These are phyloP conservation scores for Parapsyche elsis DNA, from an alignment of 1,140 invertebrate genomes.

Conservation along the genomic window DNA sequence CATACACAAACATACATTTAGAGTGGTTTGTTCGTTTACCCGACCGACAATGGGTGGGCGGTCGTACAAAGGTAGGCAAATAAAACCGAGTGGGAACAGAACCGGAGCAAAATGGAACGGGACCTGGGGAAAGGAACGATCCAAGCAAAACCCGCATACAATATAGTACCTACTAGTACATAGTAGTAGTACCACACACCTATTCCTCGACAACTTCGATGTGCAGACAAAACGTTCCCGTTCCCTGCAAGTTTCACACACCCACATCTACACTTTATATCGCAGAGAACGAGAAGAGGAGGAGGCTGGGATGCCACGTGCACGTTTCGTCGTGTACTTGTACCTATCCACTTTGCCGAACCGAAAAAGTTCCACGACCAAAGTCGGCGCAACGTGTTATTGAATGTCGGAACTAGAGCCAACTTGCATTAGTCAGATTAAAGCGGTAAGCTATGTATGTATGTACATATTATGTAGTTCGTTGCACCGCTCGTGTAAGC, in stretches of 20 bases:
- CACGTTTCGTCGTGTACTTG: too few species aligned
- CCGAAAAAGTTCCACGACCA: too few species aligned
- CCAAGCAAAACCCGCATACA: not conserved
- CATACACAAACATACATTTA: not conserved
- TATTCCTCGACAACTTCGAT: not conserved
- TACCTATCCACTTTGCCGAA: too few species aligned
- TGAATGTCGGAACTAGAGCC: too few species aligned
- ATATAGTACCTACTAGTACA: not conserved
- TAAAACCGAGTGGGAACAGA: not conserved
- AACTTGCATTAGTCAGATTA: too few species aligned
- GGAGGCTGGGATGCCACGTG: too few species aligned
- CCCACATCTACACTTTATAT: too few species aligned
- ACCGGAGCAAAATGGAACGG: not conserved
- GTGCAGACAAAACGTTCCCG: not conserved
- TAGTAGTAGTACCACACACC: not conserved
- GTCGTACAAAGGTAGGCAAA: slow-evolving; percentile 17
- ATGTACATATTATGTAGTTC: too few species aligned
- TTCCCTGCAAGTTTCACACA: not conserved
- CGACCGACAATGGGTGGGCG: not conserved
- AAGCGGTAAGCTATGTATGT: too few species aligned
- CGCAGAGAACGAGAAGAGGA: too few species aligned
- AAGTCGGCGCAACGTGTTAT: too few species aligned
- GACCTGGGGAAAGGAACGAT: not conserved
- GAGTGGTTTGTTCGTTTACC: not conserved
- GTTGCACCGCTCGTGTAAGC: too few species aligned